Evolutionary conservation across 1,140 invertebrate species (phyloP).

Genomic region (Rhopalosiphum maidis): DNA sequence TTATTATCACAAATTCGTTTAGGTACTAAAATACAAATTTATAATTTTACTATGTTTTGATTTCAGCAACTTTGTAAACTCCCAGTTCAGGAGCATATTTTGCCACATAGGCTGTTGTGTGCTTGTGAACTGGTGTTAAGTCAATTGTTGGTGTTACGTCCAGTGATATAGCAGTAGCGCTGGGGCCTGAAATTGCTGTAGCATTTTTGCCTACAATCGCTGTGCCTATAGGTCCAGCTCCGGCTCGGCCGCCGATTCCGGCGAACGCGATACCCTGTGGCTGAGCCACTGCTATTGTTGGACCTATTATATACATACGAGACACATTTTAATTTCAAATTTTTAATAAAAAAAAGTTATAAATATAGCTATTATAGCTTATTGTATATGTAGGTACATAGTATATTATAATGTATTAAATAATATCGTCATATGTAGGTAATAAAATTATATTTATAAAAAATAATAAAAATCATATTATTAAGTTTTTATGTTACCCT

Average conservation of each 20-base stretch:
- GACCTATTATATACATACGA: constrained; percentile 41
- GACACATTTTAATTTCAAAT: constrained; percentile 5
- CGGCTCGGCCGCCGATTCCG: constrained; percentile 50
- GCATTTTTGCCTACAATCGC: constrained; percentile 37
- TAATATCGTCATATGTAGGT: neutral
- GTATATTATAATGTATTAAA: neutral
- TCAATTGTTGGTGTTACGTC: constrained; percentile 1
- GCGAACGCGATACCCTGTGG: constrained; percentile 45
- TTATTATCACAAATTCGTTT: constrained; percentile 21
- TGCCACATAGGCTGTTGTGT: constrained; percentile 37
- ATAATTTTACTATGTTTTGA: constrained; percentile 31
- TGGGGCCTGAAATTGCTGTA: constrained; percentile 25
- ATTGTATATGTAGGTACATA: neutral
- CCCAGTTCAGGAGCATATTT: constrained; percentile 41
- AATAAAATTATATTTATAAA: neutral
- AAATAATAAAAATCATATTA: neutral
- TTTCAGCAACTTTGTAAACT: constrained; percentile 36
- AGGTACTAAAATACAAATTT: neutral
- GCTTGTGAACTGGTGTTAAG: constrained; percentile 2
- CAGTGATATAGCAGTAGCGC: constrained; percentile 32
- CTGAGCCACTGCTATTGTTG: constrained; percentile 35
- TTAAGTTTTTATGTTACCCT: neutral
- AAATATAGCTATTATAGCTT: neutral
- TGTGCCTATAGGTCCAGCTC: constrained; percentile 35
- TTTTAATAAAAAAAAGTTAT: neutral